Evolutionary conservation across 2,113 vertebrate genomes (phyloP).

Genomic region (Isichthys henryi): DNA sequence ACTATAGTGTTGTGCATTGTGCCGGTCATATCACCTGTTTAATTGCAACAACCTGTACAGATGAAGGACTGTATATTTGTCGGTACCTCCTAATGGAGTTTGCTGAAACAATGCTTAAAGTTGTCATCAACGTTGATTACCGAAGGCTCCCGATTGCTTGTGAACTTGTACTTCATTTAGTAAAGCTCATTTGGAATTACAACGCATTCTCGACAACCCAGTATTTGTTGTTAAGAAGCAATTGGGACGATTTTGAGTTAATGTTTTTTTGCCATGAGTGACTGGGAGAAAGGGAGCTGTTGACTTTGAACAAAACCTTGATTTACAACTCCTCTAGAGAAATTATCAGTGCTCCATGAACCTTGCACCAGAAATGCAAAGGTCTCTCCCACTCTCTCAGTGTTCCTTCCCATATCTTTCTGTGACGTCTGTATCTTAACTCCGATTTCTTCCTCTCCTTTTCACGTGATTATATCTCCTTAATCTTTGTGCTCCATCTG

Average conservation of each 20-base stretch:
- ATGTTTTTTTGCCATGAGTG: neutral
- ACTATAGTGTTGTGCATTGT: neutral
- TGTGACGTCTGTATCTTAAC: neutral
- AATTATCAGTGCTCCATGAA: slow-evolving; percentile 55
- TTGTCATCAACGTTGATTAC: neutral
- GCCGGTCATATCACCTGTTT: neutral
- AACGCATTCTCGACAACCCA: neutral
- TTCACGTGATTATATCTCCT: neutral
- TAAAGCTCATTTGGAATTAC: neutral
- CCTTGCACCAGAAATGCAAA: slow-evolving; percentile 48
- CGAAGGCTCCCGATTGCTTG: neutral
- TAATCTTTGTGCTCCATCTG: neutral
- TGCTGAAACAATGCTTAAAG: neutral
- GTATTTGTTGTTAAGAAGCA: neutral
- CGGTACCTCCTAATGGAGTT: neutral
- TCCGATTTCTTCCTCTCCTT: neutral
- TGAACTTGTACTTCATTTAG: neutral
- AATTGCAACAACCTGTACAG: neutral
- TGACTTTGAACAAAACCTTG: slow-evolving; percentile 35
- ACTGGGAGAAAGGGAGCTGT: neutral
- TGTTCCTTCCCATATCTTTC: neutral
- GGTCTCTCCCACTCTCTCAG: neutral
- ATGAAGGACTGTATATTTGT: neutral
- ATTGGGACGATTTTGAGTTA: neutral
- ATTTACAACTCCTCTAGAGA: slow-evolving; percentile 26